phyloP scores from a whole-genome alignment of 2,888 invertebrate genomes.

The Aplocera efformata region DNA sequence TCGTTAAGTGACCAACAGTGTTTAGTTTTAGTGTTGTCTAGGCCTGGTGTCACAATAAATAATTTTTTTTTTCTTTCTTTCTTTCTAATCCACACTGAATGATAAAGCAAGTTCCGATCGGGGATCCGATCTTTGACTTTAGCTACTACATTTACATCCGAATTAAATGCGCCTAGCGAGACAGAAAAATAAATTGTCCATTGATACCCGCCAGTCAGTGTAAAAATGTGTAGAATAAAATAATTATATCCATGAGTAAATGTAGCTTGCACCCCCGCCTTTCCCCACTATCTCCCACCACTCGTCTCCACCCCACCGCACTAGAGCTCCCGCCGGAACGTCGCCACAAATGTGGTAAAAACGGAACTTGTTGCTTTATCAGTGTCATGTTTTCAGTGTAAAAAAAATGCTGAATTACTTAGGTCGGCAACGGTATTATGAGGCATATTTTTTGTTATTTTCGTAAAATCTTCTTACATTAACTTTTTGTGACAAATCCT shows the following conservation, averaged over 20 bases:
- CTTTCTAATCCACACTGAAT: no score
- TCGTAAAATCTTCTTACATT: slow-evolving; percentile 13
- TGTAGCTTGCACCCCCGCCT: slow-evolving; percentile 41
- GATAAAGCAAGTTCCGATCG: no score
- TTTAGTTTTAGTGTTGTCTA: no score
- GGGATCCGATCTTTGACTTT: no score
- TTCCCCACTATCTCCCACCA: slow-evolving; percentile 18
- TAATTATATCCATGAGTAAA: slow-evolving; percentile 66
- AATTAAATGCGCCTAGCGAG: no score
- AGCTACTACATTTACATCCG: no score
- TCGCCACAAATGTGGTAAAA: slow-evolving; percentile 64
- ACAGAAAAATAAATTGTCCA: slow-evolving; percentile 63
- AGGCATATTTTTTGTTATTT: slow-evolving; percentile 23
- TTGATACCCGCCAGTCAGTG: slow-evolving; percentile 57
- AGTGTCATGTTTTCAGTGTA: slow-evolving; percentile 56
- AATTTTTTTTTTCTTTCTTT: no score
- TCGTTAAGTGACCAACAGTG: no score
- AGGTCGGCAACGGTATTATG: slow-evolving; percentile 31
- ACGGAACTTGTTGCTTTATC: slow-evolving; percentile 75
- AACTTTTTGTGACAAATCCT: slow-evolving; percentile 10
- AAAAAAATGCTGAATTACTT: slow-evolving; percentile 48
- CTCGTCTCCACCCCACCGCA: slow-evolving; percentile 31
- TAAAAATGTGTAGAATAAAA: slow-evolving; percentile 71
- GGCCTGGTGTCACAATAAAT: no score
- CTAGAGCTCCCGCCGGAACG: slow-evolving; percentile 41